Base-by-base conservation (phyloP, 2,113 vertebrate genomes). In the Megaceryle maxima region DNA sequence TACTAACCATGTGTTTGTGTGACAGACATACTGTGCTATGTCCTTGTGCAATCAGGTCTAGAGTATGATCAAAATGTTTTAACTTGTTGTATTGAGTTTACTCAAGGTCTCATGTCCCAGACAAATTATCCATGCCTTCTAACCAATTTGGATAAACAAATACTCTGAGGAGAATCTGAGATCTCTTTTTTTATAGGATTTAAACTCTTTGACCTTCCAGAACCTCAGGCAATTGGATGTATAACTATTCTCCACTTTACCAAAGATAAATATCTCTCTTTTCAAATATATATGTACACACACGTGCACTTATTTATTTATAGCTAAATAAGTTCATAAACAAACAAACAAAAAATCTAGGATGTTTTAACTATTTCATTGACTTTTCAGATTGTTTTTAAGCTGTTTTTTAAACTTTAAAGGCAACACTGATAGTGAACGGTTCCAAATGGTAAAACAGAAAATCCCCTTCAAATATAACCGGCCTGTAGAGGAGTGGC, bases 381-480 rank as follows among this genome's bases (percentile, higher is more conserved):
- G 98, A 98, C 98, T 98, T 98, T 98, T 98, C 98, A 98, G 98
- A 98, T 98, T 98, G 98, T 98, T 98, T 98, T 99, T 98, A 99
- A 99, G 98, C 98, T 99, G 98, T 99, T 99, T 99, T 99, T 99
- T 99, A 99, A 99, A 99, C 98, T 99, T 99, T 98, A 99, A 99
- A 99, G 99, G 99, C 98, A 99, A 99, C 99, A 99, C 99, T 98
- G 99, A 99, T 99, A 99, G 99, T 99, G 99, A 99, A 98, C 99
- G 99, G 98, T 99, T 99, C 99, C 99, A 99, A 99, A 99, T 99
- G 99, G 99, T 99, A 99, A 99, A 99, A 99, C 99, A 99, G 99
- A 99, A 99, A 99, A 99, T 99, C 98, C 99, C 99, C 98, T 99
- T 99, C 99, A 99, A 99, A 99, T 99, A 99, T 99, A 99, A 99